phyloP scores from a whole-genome alignment of 2,888 invertebrate genomes.

The Leucoptera coffeella region DNA sequence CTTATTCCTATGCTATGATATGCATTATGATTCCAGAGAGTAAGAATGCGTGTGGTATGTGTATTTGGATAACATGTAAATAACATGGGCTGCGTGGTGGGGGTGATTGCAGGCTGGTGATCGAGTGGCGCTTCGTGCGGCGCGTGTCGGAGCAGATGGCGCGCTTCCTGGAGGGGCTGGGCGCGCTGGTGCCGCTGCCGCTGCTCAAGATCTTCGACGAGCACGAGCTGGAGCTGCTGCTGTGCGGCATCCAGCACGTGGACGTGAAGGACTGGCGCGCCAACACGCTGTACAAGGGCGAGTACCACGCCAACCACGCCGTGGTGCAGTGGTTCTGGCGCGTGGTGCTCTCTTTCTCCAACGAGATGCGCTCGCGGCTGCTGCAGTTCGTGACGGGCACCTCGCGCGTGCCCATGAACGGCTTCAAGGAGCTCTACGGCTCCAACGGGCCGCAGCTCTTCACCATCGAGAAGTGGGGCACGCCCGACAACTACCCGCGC shows the following conservation, averaged over 20 bases:
- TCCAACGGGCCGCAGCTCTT: slow-evolving; percentile 98
- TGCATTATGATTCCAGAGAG: too few relatives aligned
- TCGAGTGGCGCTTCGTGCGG: slow-evolving; percentile 97
- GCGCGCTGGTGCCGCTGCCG: slow-evolving; percentile 86
- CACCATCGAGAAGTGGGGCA: slow-evolving; percentile 97
- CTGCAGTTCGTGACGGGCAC: slow-evolving; percentile 99
- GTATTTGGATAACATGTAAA: too few relatives aligned
- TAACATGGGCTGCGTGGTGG: too few relatives aligned
- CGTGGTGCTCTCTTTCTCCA: slow-evolving; percentile 89
- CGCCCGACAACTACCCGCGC: slow-evolving; percentile 85
- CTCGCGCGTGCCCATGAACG: slow-evolving; percentile 98
- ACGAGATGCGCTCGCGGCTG: slow-evolving; percentile 94
- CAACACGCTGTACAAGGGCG: slow-evolving; percentile 95
- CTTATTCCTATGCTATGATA: too few relatives aligned
- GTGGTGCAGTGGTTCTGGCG: slow-evolving; percentile 99
- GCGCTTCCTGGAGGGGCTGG: slow-evolving; percentile 91
- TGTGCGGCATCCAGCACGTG: slow-evolving; percentile 98
- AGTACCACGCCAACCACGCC: slow-evolving; percentile 94
- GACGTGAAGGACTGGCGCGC: slow-evolving; percentile 98
- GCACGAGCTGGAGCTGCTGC: slow-evolving; percentile 91
- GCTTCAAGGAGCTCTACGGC: slow-evolving; percentile 96
- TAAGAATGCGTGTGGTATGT: too few relatives aligned
- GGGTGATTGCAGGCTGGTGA: slow-evolving; percentile 76
- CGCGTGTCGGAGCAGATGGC: slow-evolving; percentile 95
- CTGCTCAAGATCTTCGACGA: slow-evolving; percentile 97